Evolutionary conservation across 2,888 invertebrate species (phyloP), one percentile per base, ranked within the genome.

Genomic region (Caradrina kadenii): DNA sequence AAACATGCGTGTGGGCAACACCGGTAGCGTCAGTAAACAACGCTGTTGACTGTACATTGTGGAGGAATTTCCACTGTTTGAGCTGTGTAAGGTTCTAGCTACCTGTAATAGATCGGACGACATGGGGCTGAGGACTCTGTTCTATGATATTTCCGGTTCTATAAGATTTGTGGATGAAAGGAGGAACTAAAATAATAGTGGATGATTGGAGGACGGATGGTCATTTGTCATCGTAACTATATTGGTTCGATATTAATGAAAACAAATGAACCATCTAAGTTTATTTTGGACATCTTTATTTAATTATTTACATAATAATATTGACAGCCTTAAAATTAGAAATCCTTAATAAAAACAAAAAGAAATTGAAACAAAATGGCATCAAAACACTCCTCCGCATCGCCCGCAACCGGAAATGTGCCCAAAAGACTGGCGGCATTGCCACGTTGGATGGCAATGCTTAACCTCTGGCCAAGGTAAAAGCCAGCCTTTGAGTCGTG

Each of bases 11-110:
- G 95, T 94, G 95, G 94, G 90, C 94, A 94, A 95, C 94, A 94
- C 95, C 93, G 91, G 95, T 95, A 95, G 95, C 95, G 88, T 90
- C 88, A 85, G 91, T 92, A 95, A 96, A 95, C 92, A 96, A 61
- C 76, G 81, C 84, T 93, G 93, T 94, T 94, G 93, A 94, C 93
- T 88, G 90, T 89, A 89, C 90, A 89, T 87, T 88, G 87, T 86
- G 81, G 85, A 91, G 90, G 92, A 91, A 92, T 93, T 87, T 90
- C 89, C 88, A 84, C 84, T 94, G 92, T 95, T 94, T 94, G 93
- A 88, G 82, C 86, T 76, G 86, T 82, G 83, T 68, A 67, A 63
- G 80, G 82, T 69, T 81, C 80, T 85, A 82, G 88, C 90, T 93
- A 92, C 92, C 92, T 92, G 90, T 83, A 67, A 83, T 81, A 82